Base-by-base conservation (phyloP, 2,888 invertebrate species). In the Drosophila falleni region DNA sequence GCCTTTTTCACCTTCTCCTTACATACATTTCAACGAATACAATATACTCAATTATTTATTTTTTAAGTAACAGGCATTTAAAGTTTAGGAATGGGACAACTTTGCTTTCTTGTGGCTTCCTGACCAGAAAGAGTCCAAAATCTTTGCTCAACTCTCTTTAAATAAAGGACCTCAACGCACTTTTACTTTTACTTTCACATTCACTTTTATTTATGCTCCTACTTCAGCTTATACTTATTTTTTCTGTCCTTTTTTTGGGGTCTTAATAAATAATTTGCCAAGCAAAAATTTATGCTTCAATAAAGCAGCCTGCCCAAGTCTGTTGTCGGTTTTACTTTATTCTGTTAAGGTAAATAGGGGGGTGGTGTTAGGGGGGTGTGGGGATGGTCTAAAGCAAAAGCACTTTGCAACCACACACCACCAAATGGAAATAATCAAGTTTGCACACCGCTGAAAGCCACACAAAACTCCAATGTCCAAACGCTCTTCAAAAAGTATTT, bases 191-290 rank as follows among this genome's bases (percentile, higher is more conserved):
- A 72, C 78, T 29, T 37, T 37, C 72, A 77, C 78, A 77, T 75
- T 68, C 68, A 66, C 42, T 66, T 42, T 44, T 58, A 51, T 60
- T 60, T 47, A 39, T 41, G 41, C 23, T 62, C 11, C n/a, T 16
- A 33, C 35, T 31, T 31, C 31, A 31, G 31, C 42, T 55, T 37
- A 37, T 37, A 29, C 41, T 29, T 51, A 23, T 26, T 60, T 61
- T 46, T 54, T 31, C 39, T 64, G 65, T 67, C 75, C 76, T 61
- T 84, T 84, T 56, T 23, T 23, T 47, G 53, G 72, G 81, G 71
- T 85, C 82, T 83, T 87, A 84, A 84, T 86, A 84, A 84, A 88
- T 84, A 84, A 88, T 84, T 84, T 87, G 76, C 69, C 74, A 62
- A 83, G 77, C 82, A 79, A 71, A 82, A 80, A 87, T 84, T 76